Base-by-base conservation (phyloP, 2,888 invertebrate species). In the Eupsilia transversa region DNA sequence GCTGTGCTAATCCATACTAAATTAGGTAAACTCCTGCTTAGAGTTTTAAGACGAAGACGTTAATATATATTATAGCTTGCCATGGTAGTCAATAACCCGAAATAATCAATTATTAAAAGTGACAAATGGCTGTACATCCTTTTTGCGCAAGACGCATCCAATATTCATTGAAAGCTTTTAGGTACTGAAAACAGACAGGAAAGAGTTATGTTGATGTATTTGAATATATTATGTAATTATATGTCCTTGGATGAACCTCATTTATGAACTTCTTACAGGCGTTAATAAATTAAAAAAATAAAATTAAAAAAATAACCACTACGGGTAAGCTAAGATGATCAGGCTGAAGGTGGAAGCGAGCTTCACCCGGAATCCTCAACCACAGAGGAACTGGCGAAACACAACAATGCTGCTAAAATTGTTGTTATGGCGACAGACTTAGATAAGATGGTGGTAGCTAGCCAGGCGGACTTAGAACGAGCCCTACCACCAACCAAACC, bases 41-140 rank as follows among this genome's bases (percentile, higher is more conserved):
- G 38, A 63, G 30, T 43, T 43, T 63, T 30, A 43, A 23, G 7
- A 43, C 20, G 41, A 20, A 43, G 1, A 43, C 23, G 23, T 63
- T 63, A 30, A 63, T 43, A 43, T 63, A 6, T 27, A 41, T 61
- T 61, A n/a, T 23, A 63, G 35, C 43, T 33, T 10, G 10, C 52
- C 35, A 9, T 56, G 46, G 27, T 63, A 64, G 30, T 54, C 54
- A 54, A 54, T 71, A 71, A 12, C 20, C 52, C 41, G n/a, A 54
- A 41, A 49, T 71, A 41, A 71, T 54, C 17, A 38, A 70, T 70
- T 49, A 70, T 70, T 64, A 41, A 65, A 63, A 70, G 35, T 64
- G 64, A 64, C 3, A 70, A 49, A 70, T 65, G 64, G 35, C 27
- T 20, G 38, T 46, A 49, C 38, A 49, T 63, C 14, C 35, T 23